Evolutionary conservation across 2,113 vertebrate genomes (phyloP).

Genomic region (Ceratotherium simum): DNA sequence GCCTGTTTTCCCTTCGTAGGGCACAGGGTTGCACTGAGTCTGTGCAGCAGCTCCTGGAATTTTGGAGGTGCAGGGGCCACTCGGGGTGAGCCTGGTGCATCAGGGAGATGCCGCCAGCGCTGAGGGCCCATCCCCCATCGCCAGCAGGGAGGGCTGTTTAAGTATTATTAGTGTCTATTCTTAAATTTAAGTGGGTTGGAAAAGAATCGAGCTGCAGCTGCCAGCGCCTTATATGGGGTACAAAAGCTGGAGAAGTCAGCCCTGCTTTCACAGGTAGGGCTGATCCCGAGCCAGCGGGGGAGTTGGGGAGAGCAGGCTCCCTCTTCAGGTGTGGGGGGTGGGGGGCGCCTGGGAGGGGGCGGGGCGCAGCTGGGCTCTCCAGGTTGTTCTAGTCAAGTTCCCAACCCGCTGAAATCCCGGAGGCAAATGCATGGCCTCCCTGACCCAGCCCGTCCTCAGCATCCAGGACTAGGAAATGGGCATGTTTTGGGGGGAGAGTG

Average conservation of each 20-base stretch:
- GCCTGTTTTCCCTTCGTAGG: conserved; percentile 19
- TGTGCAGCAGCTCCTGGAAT: neutral
- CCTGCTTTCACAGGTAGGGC: neutral
- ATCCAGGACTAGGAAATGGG: neutral
- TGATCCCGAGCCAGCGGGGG: neutral
- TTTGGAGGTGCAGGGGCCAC: neutral
- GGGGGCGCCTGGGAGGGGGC: neutral
- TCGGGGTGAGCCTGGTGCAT: neutral
- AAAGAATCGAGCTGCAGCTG: conserved; percentile 78
- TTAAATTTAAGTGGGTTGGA: conserved; percentile 85
- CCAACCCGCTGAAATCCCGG: neutral
- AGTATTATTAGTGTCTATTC: conserved; percentile 87
- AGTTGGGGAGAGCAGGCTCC: neutral
- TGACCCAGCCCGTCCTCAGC: neutral
- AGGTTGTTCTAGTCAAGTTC: neutral
- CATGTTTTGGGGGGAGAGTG: neutral
- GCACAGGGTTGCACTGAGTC: neutral
- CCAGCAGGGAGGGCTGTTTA: conserved; percentile 76
- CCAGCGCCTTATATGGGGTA: conserved; percentile 66
- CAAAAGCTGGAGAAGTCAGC: neutral
- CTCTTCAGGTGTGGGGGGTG: too few species aligned
- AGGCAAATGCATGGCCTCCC: neutral
- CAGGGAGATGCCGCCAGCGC: neutral
- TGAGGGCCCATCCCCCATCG: conserved; percentile 39
- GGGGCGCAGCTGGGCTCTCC: neutral